Evolutionary conservation across 2,888 invertebrate species (phyloP), one percentile per base, ranked within the genome.

Genomic region (Apamea epomidion): DNA sequence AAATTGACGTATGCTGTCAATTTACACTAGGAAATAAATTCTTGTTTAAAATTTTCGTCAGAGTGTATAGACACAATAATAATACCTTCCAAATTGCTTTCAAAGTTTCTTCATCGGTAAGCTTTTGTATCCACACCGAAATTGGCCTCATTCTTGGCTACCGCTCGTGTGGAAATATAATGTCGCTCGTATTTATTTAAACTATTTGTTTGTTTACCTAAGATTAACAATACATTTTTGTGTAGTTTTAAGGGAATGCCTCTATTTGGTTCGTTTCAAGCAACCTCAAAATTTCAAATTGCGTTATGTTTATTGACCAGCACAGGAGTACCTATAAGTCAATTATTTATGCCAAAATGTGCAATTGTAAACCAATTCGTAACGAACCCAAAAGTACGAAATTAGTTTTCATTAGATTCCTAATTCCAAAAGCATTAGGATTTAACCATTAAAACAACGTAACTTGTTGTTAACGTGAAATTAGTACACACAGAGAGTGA

Each of bases 61-160:
- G 48, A 48, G 8, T 29, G 32, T 80, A 58, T 65, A 29, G 37
- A 60, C 37, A 74, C 65, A 67, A 67, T 42, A 82, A 81, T 81
- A 81, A 58, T 67, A 67, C 48, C 83, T 64, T 48, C 62, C 67
- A 92, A 92, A 92, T 91, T 91, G 88, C 91, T 91, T 92, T 87
- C 80, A 62, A 88, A 92, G 87, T 90, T 91, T 91, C 87, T 85
- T 87, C 76, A 84, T 82, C 80, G 83, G 45, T 82, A 87, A 89
- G 87, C 85, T 88, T 87, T 87, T 87, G 81, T 86, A 85, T 81
- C 83, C 78, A 86, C 78, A 88, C 69, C 70, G 76, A 84, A 85
- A 87, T 85, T 87, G 80, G 80, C 80, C 78, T 76, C 81, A 83
- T 87, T 84, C 76, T 78, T 82, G 73, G 64, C 71, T 65, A 64